A percentile compares a stretch with the other conserved stretches of the same genome.
Evolutionary conservation across 2,888 invertebrate species (phyloP).

Genomic region (Scaeva pyrastri): DNA sequence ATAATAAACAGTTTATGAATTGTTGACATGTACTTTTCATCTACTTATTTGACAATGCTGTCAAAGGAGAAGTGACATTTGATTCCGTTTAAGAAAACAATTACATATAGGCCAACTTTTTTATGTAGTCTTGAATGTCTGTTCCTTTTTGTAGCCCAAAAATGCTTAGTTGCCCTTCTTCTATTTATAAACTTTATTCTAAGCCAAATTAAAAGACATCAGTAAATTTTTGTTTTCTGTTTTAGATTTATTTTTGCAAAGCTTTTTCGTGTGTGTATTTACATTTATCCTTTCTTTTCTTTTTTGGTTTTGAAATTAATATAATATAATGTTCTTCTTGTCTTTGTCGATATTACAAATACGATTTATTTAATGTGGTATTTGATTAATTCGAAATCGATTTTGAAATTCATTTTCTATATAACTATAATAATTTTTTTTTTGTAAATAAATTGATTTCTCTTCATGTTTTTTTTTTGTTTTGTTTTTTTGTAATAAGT

Average conservation of each 20-base stretch:
- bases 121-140: no score
- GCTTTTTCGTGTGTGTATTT: slow-evolving; percentile 75
- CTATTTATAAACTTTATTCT: no score
- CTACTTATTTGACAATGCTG: no score
- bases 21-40: no score
- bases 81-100: no score
- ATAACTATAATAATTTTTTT: slow-evolving; percentile 44
- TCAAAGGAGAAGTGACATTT: no score
- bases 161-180: no score
- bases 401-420: slow-evolving; percentile 38
- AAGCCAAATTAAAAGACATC: background rate
- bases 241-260: slow-evolving; percentile 75
- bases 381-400: slow-evolving; percentile 67
- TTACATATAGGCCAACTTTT: no score
- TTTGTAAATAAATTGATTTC: slow-evolving; percentile 70
- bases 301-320: slow-evolving; percentile 25
- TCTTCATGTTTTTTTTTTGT: slow-evolving; percentile 28
- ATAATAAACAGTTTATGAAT: no score
- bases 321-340: slow-evolving; percentile 34
- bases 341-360: slow-evolving; percentile 69
- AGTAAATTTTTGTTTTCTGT: slow-evolving; percentile 22
- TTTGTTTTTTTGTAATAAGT: slow-evolving; percentile 39
- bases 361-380: slow-evolving; percentile 71
- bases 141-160: no score
- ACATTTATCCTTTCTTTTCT: slow-evolving; percentile 55